These are phyloP conservation scores for Scolopax rusticola DNA, from an alignment of 2,797 vertebrate genomes.

Conservation along the genomic window DNA sequence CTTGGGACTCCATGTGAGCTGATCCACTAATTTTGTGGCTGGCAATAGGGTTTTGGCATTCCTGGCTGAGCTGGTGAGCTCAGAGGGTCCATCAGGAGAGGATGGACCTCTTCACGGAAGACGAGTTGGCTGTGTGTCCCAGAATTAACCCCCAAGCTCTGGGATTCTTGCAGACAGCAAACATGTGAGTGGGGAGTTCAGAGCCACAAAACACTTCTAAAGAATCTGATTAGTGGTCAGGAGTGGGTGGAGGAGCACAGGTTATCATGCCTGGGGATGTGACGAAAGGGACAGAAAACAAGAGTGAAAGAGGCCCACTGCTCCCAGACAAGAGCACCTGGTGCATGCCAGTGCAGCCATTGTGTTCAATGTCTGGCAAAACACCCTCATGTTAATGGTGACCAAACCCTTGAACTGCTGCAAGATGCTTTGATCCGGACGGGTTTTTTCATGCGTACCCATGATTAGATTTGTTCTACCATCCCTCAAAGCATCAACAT, in stretches of 20 bases:
- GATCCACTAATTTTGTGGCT: background rate
- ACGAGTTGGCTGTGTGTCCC: background rate
- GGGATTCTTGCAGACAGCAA: background rate
- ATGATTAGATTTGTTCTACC: background rate
- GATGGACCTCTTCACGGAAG: background rate
- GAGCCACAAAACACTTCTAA: background rate
- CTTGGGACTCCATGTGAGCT: background rate
- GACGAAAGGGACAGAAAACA: slow-evolving; percentile 33
- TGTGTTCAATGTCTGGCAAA: background rate
- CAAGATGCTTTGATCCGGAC: background rate
- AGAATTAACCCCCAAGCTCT: background rate
- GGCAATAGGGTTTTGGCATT: background rate
- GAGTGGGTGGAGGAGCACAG: slow-evolving; percentile 34
- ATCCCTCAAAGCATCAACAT: background rate
- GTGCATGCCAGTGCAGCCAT: background rate
- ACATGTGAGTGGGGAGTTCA: background rate
- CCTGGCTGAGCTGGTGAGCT: background rate
- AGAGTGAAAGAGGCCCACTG: slow-evolving; percentile 10
- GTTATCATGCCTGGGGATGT: background rate
- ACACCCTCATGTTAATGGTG: background rate
- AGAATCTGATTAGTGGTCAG: slow-evolving; percentile 32
- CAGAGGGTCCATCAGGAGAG: background rate
- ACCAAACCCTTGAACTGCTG: background rate
- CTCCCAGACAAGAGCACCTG: background rate
- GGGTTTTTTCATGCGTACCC: background rate